phyloP scores from a whole-genome alignment of 2,113 vertebrate genomes.

The Gymnobelideus leadbeateri region DNA sequence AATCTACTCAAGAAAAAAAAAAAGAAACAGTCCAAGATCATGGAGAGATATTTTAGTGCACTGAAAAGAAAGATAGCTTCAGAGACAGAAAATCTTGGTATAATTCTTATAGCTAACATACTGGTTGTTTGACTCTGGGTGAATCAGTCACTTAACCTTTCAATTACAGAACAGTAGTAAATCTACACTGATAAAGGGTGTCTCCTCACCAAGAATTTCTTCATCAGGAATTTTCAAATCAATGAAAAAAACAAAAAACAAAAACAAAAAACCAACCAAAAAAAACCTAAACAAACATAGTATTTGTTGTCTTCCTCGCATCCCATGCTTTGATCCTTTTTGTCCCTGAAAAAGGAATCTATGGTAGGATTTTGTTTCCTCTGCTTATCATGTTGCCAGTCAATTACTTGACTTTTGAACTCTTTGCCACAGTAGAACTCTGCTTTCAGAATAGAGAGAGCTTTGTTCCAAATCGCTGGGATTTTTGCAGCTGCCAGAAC shows the following conservation, averaged over 20 bases:
- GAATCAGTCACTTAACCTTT: background rate
- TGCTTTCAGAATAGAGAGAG: no score
- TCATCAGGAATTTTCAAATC: background rate
- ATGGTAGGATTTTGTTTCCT: no score
- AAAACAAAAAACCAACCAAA: no score
- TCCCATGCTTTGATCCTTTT: no score
- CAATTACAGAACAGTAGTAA: background rate
- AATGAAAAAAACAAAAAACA: background rate
- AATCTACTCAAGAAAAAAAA: background rate
- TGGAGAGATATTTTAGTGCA: background rate
- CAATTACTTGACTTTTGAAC: no score
- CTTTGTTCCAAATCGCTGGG: no score
- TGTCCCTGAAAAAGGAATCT: no score
- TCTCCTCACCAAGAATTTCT: background rate
- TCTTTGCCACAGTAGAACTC: no score
- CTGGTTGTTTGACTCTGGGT: background rate
- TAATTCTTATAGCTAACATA: background rate
- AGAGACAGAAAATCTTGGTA: background rate
- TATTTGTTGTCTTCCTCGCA: background rate
- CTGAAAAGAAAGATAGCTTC: background rate
- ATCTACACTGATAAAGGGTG: background rate
- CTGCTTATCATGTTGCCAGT: no score
- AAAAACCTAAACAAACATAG: no score
- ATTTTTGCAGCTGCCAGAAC: no score
- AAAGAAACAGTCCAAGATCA: background rate